A percentile compares a stretch with the other conserved stretches of the same genome.
Evolutionary conservation across 2,797 vertebrate species (phyloP).

Genomic region (Gastrophryne carolinensis): DNA sequence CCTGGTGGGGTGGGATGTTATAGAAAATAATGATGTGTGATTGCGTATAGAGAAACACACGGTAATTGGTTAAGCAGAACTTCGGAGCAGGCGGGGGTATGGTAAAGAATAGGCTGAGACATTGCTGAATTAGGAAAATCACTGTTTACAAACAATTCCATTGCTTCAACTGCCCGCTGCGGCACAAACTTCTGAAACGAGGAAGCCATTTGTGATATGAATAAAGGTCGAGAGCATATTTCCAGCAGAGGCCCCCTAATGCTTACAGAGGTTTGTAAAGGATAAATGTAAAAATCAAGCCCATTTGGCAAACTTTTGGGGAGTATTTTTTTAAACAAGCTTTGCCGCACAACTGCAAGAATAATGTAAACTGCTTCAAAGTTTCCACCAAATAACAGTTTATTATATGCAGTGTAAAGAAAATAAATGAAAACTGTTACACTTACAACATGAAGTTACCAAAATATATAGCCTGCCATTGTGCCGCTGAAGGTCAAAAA

Average conservation of each 20-base stretch:
- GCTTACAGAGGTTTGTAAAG: not conserved
- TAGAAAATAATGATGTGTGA: constrained; percentile 46
- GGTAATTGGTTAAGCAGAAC: constrained; percentile 28
- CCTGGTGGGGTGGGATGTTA: constrained; percentile 8
- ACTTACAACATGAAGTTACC: not conserved
- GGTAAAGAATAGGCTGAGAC: constrained; percentile 12
- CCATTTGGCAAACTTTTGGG: not conserved
- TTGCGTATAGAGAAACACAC: constrained; percentile 30
- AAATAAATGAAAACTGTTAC: not conserved
- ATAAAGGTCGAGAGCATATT: not conserved
- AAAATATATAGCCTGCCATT: not conserved
- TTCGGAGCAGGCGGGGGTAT: constrained; percentile 28
- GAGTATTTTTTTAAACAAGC: not conserved
- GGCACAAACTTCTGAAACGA: not conserved
- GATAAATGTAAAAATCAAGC: not conserved
- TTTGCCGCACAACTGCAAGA: not conserved
- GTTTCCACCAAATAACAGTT: constrained; percentile 12
- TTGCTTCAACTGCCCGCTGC: not conserved
- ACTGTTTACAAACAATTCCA: constrained; percentile 45
- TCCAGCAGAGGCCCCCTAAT: constrained; percentile 17
- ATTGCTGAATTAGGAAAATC: constrained; percentile 25
- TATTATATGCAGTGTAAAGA: not conserved
- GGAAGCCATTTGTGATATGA: constrained; percentile 2
- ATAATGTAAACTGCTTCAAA: not conserved
- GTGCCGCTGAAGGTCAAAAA: not conserved